Base-by-base conservation (phyloP, 2,797 vertebrate genomes). In the Sebastes ruberrimus region DNA sequence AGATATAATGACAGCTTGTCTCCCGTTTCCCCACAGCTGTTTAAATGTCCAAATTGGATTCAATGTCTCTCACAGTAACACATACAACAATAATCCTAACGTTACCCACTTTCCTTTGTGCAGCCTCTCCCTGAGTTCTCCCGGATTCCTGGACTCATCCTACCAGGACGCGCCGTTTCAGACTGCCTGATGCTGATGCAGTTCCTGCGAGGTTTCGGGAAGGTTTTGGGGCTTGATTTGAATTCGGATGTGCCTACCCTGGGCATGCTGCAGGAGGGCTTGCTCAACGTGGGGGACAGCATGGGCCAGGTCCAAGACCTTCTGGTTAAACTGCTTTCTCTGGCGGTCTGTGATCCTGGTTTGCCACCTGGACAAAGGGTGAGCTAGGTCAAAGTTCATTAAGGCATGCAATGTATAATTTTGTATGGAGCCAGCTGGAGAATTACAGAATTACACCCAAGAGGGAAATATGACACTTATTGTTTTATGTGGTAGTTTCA, bases 151-250 rank as follows among this genome's bases (percentile, higher is more conserved):
- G 98, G 99, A 55, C 96, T 99, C 71, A 96, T 99, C 89, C 95
- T 99, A 1, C 96, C 97, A 9, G 99, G 98, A 78, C 95, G 93
- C 67, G 97, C 98, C 0, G 99, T 99, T 93, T 97, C 99, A 0
- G 95, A 99, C 88, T 99, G 98, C 87, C 95, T 99, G 89, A 99
- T 99, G 99, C 96, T 99, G 88, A 97, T 99, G 85, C 98, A 99
- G 94, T 99, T 99, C 94, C 94, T 99, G 90, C 94, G 97, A 59
- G 98, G 98, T 87, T 99, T 99, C 2, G 99, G 98, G 74, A 99
- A 99, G 93, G 98, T 99, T 85, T 94, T 99, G 85, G 97, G 97
- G 74, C 96, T 99, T 80, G 98, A 99, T 84, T 86, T 98, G 89
- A 96, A 93, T 38, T 56, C 73, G 22, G 99, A 99, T 85, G 95